phyloP scores from a whole-genome alignment of 92 coral and sea anemone species.

The Phenganax subtilis region DNA sequence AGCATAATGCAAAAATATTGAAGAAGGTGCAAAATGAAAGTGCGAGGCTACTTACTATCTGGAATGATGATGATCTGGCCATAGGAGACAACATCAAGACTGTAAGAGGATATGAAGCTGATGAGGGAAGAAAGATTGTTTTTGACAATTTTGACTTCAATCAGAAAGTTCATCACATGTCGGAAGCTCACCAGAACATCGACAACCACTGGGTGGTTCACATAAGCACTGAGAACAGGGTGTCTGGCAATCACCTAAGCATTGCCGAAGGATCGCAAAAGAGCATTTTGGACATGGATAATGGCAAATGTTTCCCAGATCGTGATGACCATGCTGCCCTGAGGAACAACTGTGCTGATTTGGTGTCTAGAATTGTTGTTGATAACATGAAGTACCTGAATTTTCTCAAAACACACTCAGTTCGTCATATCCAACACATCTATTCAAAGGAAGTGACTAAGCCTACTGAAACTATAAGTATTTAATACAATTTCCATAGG shows the following conservation, averaged over 20 bases:
- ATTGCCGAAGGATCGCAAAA: slow-evolving; percentile 32
- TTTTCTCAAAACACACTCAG: slow-evolving; percentile 18
- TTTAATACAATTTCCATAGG: neutral
- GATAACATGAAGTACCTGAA: slow-evolving; percentile 40
- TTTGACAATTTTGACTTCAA: slow-evolving; percentile 60
- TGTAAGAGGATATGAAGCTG: slow-evolving; percentile 4
- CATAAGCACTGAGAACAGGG: slow-evolving; percentile 54
- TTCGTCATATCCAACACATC: slow-evolving; percentile 9
- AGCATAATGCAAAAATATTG: neutral
- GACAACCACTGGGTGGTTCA: slow-evolving; percentile 56
- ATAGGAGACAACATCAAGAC: no score
- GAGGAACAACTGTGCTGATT: slow-evolving; percentile 22
- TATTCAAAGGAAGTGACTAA: slow-evolving; percentile 18
- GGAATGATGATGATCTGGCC: no score
- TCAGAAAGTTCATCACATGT: slow-evolving; percentile 55
- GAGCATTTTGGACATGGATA: slow-evolving; percentile 58
- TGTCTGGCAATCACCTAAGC: slow-evolving; percentile 49
- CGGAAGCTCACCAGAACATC: slow-evolving; percentile 52
- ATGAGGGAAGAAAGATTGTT: slow-evolving; percentile 54
- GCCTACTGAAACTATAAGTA: slow-evolving; percentile 28
- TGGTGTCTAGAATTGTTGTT: slow-evolving; percentile 26
- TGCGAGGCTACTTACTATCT: no score
- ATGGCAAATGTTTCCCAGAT: slow-evolving; percentile 55
- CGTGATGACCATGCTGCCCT: slow-evolving; percentile 26
- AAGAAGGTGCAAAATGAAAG: neutral